Conservation (phyloP, 2,888 invertebrate species). For the Rhagonycha fulva region DNA sequence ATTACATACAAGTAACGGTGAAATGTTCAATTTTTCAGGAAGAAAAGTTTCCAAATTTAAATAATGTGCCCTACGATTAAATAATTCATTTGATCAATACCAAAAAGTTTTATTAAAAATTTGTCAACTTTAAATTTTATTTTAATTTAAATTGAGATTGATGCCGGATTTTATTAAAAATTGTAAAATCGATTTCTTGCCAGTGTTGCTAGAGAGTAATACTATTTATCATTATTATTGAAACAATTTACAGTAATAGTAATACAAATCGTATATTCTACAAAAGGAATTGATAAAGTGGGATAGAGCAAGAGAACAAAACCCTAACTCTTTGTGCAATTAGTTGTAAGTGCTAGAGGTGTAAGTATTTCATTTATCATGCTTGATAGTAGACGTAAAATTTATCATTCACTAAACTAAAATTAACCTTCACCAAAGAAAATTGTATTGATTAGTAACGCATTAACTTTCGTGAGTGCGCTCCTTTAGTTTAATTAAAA, state of each 20-base stretch:
- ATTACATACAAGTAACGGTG: not conserved
- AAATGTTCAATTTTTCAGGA: not conserved
- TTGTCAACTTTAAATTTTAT: not conserved
- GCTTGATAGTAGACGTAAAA: constrained; percentile 7
- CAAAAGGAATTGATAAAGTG: constrained; percentile 9
- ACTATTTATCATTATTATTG: not conserved
- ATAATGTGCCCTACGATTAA: not conserved
- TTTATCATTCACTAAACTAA: not conserved
- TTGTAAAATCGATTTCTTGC: not conserved
- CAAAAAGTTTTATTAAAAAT: not conserved
- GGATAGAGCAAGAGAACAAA: constrained; percentile 4
- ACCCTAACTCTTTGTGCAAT: constrained; percentile 14
- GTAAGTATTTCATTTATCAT: constrained; percentile 13
- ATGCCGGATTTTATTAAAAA: not conserved
- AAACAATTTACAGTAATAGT: constrained; percentile 7
- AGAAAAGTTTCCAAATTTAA: not conserved
- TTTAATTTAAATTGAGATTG: not conserved
- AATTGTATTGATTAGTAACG: not conserved
- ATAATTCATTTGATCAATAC: not conserved
- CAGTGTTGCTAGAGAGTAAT: not conserved
- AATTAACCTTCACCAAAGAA: not conserved
- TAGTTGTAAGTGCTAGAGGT: constrained; percentile 19
- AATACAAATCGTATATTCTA: constrained; percentile 16
- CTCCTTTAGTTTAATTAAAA: not conserved
- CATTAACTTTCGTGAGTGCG: not conserved